These are phyloP conservation scores for Drosophila biarmipes DNA, from an alignment of 1,140 invertebrate genomes.

Conservation along the genomic window DNA sequence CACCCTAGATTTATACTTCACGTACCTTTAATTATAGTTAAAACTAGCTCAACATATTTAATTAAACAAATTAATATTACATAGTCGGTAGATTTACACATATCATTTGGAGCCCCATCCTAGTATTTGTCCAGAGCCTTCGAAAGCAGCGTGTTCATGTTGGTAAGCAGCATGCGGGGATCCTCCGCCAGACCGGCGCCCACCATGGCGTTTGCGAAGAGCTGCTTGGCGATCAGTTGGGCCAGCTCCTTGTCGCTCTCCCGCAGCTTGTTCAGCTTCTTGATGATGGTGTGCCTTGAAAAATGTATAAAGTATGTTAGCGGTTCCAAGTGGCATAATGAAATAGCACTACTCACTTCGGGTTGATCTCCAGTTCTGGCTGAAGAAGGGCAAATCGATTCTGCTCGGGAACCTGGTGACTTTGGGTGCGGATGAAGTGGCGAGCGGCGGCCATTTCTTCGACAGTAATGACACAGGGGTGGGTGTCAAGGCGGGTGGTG, in stretches of 20 bases:
- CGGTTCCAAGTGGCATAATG: too few species aligned
- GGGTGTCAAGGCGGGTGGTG: constrained; percentile 92
- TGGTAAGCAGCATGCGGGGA: constrained; percentile 91
- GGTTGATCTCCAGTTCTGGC: constrained; percentile 97
- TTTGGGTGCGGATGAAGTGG: constrained; percentile 96
- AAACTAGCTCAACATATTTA: constrained; percentile 24
- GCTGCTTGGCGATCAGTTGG: constrained; percentile 93
- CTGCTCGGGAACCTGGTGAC: constrained; percentile 93
- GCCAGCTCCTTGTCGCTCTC: constrained; percentile 92
- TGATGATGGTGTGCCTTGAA: constrained; percentile 94
- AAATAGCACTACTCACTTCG: constrained; percentile 87
- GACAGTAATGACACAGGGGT: constrained; percentile 97
- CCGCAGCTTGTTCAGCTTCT: constrained; percentile 92
- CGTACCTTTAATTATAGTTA: not conserved
- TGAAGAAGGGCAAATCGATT: constrained; percentile 94
- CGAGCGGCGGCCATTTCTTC: constrained; percentile 98
- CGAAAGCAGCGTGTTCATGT: constrained; percentile 94
- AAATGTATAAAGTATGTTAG: not conserved
- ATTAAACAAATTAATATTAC: constrained; percentile 2
- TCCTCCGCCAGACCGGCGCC: constrained; percentile 97
- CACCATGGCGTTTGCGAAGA: constrained; percentile 98
- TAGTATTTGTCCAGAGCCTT: constrained; percentile 93
- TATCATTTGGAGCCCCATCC: not conserved
- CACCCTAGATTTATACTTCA: not conserved
- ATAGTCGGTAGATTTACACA: constrained; percentile 14